Conservation (phyloP, 2,888 invertebrate species). For the Rambutsinella grinnellia region DNA sequence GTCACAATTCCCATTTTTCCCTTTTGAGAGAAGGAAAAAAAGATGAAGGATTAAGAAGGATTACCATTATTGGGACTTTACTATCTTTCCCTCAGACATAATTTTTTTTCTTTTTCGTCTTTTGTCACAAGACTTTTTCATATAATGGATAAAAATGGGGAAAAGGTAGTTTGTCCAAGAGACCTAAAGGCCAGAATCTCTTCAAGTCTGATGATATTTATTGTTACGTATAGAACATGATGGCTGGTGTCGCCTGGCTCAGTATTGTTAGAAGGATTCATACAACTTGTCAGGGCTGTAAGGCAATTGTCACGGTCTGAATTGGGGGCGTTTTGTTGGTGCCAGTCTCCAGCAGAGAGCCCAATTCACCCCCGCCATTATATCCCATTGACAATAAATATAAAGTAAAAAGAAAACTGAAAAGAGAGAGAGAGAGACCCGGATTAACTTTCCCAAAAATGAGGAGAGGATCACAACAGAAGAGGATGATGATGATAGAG, state of each 20-base stretch:
- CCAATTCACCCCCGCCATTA: slow-evolving; percentile 58
- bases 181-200: neutral
- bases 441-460: slow-evolving; percentile 64
- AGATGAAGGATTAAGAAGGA: slow-evolving; percentile 50
- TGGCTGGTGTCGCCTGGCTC: slow-evolving; percentile 36
- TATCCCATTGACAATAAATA: slow-evolving; percentile 43
- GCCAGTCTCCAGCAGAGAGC: slow-evolving; percentile 66
- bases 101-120: slow-evolving; percentile 9
- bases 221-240: neutral
- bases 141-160: neutral
- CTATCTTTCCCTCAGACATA: neutral
- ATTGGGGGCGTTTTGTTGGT: slow-evolving; percentile 67
- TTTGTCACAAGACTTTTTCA: slow-evolving; percentile 7
- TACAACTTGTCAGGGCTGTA: slow-evolving; percentile 18
- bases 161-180: slow-evolving; percentile 19
- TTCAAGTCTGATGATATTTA: neutral
- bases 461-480: neutral
- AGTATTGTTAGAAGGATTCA: neutral
- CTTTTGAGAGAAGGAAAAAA: neutral
- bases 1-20: slow-evolving; percentile 17
- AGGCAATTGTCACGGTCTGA: slow-evolving; percentile 35
- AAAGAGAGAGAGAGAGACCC: slow-evolving; percentile 28
- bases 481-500: neutral
- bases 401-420: neutral
- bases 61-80: slow-evolving; percentile 13